A percentile compares a stretch with the other conserved stretches of the same genome.
phyloP scores from a whole-genome alignment of 1,140 invertebrate genomes.

The Panagrolaimus sp. region DNA sequence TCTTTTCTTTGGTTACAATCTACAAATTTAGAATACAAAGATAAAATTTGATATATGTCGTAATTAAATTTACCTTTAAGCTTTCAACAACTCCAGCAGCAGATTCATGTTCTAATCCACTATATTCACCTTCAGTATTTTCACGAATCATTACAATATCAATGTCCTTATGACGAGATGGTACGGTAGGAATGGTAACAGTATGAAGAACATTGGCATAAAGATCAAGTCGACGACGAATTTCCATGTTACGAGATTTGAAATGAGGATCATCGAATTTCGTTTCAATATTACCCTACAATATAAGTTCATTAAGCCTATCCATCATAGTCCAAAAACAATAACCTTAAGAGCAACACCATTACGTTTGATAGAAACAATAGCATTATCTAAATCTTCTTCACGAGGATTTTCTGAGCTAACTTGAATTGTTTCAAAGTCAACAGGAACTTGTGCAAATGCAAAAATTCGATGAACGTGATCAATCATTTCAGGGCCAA shows the following conservation, averaged over 20 bases:
- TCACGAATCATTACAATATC: conserved; percentile 83
- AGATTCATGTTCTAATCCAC: conserved; percentile 94
- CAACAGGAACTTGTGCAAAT: conserved; percentile 77
- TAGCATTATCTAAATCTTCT: conserved; percentile 81
- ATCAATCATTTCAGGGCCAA: conserved; percentile 83
- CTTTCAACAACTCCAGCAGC: conserved; percentile 88
- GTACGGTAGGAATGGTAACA: conserved; percentile 81
- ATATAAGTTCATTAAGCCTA: too few species aligned
- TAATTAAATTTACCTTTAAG: conserved; percentile 67
- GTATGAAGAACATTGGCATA: conserved; percentile 66
- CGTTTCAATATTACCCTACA: conserved; percentile 57
- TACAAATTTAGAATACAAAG: too few species aligned
- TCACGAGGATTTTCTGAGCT: conserved; percentile 72
- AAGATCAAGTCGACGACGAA: conserved; percentile 47
- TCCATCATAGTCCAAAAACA: conserved; percentile 4
- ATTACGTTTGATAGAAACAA: conserved; percentile 89
- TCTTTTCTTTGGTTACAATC: conserved; percentile 84
- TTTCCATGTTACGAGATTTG: conserved; percentile 51
- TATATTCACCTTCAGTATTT: conserved; percentile 70
- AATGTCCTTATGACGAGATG: conserved; percentile 78
- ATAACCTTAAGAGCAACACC: conserved; percentile 73
- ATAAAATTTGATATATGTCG: too few species aligned
- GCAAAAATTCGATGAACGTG: conserved; percentile 80
- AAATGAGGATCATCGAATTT: conserved; percentile 57
- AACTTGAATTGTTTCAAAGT: conserved; percentile 89